phyloP scores from a whole-genome alignment of 2,888 invertebrate genomes.

The Drosophila infuscata region DNA sequence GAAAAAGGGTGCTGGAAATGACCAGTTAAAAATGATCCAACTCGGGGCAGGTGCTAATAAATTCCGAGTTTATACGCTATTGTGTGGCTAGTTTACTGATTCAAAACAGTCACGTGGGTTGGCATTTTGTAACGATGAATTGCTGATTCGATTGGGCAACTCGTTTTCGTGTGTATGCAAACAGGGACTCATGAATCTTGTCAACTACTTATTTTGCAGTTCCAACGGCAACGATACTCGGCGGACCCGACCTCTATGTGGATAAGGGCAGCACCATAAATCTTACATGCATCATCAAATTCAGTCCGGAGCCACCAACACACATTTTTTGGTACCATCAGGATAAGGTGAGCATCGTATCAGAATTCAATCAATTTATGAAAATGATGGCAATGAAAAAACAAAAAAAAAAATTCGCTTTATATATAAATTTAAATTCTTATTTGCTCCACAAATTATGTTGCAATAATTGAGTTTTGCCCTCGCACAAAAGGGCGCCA shows the following conservation, averaged over 20 bases:
- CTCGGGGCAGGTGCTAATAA: constrained; percentile 23
- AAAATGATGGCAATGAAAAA: constrained; percentile 7
- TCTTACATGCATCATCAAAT: constrained; percentile 92
- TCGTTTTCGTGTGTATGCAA: neutral
- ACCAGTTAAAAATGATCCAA: constrained; percentile 25
- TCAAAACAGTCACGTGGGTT: constrained; percentile 36
- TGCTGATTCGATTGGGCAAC: constrained; percentile 15
- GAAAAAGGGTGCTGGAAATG: constrained; percentile 7
- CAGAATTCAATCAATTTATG: constrained; percentile 52
- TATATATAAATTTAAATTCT: constrained; percentile 23
- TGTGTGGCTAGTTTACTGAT: constrained; percentile 25
- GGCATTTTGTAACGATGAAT: constrained; percentile 34
- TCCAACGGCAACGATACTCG: constrained; percentile 92
- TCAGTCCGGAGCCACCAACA: constrained; percentile 94
- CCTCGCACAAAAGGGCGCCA: constrained; percentile 21
- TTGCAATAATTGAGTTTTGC: constrained; percentile 75
- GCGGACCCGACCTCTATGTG: constrained; percentile 92
- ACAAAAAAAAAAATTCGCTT: neutral
- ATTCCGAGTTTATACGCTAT: constrained; percentile 1
- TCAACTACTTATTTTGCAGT: constrained; percentile 86
- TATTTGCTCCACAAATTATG: constrained; percentile 68
- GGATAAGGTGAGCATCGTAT: constrained; percentile 90
- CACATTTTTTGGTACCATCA: constrained; percentile 98
- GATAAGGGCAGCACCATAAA: constrained; percentile 94
- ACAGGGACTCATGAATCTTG: constrained; percentile 11